phyloP scores from a whole-genome alignment of 2,113 vertebrate species.

The Apaloderma vittatum region DNA sequence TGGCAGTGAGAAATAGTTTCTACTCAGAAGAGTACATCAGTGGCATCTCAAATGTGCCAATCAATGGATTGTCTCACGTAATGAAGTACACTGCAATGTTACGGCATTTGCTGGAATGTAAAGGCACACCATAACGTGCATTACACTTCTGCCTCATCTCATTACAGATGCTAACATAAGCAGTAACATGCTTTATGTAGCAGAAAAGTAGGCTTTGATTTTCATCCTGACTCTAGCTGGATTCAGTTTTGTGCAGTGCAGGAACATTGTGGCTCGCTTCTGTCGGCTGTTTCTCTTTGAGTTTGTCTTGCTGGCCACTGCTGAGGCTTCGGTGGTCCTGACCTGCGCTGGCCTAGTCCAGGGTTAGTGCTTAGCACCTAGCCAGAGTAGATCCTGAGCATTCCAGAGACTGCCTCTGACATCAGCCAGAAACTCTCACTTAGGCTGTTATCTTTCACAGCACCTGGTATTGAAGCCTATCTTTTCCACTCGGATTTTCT shows the following conservation, averaged over 20 bases:
- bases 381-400: not conserved
- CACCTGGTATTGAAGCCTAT: conserved; percentile 44
- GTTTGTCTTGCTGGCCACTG: not conserved
- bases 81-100: not conserved
- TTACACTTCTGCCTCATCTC: conserved; percentile 34
- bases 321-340: not conserved
- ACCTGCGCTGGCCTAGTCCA: not conserved
- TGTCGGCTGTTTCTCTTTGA: not conserved
- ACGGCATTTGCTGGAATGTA: not conserved
- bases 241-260: not conserved
- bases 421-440: conserved; percentile 25
- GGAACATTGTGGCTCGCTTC: not conserved
- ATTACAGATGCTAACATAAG: conserved; percentile 30
- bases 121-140: not conserved
- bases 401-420: conserved; percentile 17
- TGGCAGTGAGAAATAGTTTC: not conserved
- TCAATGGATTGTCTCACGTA: not conserved
- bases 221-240: not conserved
- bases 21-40: rapidly evolving
- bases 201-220: conserved; percentile 37
- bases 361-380: not conserved
- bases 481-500: conserved; percentile 47
- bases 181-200: not conserved
- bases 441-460: conserved; percentile 6
- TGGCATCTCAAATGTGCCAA: conserved; percentile 5